Evolutionary conservation across 2,888 invertebrate species (phyloP).

Genomic region (Trissonchulus sp.): DNA sequence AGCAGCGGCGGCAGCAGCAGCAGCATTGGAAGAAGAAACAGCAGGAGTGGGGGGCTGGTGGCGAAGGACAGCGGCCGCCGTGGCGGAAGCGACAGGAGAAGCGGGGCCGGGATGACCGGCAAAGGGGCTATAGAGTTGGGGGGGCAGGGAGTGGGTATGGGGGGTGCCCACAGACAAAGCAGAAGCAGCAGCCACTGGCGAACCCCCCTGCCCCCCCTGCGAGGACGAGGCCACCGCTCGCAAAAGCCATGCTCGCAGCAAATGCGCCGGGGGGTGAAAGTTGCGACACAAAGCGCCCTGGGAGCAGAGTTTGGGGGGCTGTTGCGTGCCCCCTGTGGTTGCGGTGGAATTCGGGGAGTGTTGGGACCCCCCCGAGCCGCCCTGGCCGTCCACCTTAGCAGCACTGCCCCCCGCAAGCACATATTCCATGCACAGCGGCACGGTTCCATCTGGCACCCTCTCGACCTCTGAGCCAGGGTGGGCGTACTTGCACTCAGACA

Average conservation of each 20-base stretch:
- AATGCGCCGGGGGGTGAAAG: slow-evolving; percentile 99
- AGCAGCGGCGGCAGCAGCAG: slow-evolving; percentile 26
- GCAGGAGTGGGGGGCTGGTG: slow-evolving; percentile 26
- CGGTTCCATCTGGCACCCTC: slow-evolving; percentile 90
- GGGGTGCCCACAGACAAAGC: too few relatives aligned
- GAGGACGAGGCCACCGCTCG: slow-evolving; percentile 54
- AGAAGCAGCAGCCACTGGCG: too few relatives aligned
- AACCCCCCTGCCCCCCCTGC: too few relatives aligned
- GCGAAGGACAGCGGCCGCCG: slow-evolving; percentile 24
- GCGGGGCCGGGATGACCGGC: neutral
- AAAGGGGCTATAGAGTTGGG: slow-evolving; percentile 25
- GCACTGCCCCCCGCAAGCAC: slow-evolving; percentile 60
- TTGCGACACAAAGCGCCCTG: slow-evolving; percentile 98
- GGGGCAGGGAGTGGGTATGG: slow-evolving; percentile 27
- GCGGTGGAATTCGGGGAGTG: too few relatives aligned
- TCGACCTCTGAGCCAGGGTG: slow-evolving; percentile 74
- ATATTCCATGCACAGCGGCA: slow-evolving; percentile 99
- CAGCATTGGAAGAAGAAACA: slow-evolving; percentile 22
- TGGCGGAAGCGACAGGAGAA: neutral
- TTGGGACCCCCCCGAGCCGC: neutral
- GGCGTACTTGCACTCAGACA: slow-evolving; percentile 97
- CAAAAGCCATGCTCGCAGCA: slow-evolving; percentile 68
- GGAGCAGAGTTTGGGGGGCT: slow-evolving; percentile 64
- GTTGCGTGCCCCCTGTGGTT: neutral
- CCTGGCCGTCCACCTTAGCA: too few relatives aligned